Evolutionary conservation across 2,888 invertebrate genomes (phyloP), one percentile per base, ranked within the genome.

Genomic region (Rhimphoctona megacephalus): DNA sequence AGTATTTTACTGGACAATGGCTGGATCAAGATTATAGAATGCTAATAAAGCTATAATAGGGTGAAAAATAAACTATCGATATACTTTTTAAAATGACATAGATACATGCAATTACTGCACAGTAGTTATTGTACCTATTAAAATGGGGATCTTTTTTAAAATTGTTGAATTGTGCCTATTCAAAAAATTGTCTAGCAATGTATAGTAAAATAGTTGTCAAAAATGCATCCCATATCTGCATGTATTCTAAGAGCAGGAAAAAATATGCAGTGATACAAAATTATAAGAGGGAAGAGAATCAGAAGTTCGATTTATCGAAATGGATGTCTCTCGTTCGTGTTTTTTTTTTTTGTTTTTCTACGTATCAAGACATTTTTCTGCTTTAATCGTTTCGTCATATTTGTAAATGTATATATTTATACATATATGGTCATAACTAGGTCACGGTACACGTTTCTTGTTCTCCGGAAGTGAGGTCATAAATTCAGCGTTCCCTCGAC

Each of bases 401-500:
- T 77, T 77, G 66, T 81, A 46, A 43, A 61, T 25, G 30, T 39
- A 66, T 85, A 76, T 43, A 46, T 19, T 36, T 19, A 17, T 67
- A 14, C 39, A 73, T 73, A 66, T 81, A 67, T 67, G 49, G 57
- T 81, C 54, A 85, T 77, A 85, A 81, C 80, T 81, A 76, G 84
- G 80, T 85, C 84, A 85, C 64, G 64, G 64, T 76, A 72, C 36
- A 76, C 57, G 52, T 81, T 85, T 52, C 61, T 76, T 43, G 54
- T 81, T 85, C 49, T 73, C 70, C 80, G 70, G 81, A 85, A 81
- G 80, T 69, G 77, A 73, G 39, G 46, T 78, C 73, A 57, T 81
- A 82, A 85, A 85, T 85, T 78, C 78, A 43, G 46, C 57, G 78
- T 74, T 79, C 64, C 64, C 49, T 61, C 78, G 52, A 67, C 22